phyloP scores from a whole-genome alignment of 2,113 vertebrate genomes.

The Elgaria multicarinata region DNA sequence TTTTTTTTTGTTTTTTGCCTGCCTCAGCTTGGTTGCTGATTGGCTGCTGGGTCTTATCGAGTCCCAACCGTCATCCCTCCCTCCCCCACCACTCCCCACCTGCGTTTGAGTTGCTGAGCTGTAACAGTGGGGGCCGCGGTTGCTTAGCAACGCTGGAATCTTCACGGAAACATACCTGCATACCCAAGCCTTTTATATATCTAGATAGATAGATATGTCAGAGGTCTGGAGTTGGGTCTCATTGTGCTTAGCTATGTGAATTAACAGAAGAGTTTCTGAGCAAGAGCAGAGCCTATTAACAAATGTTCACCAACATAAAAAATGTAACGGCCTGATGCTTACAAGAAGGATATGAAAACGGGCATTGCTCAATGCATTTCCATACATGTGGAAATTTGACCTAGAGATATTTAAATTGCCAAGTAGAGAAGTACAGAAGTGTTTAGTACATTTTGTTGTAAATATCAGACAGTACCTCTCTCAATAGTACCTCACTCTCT shows the following conservation, averaged over 20 bases:
- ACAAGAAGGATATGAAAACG: neutral
- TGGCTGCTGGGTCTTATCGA: too few relatives aligned
- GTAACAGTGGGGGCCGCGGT: too few relatives aligned
- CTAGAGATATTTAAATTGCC: neutral
- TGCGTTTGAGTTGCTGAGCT: too few relatives aligned
- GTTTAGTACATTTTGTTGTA: neutral
- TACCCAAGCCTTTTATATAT: too few relatives aligned
- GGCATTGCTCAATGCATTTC: neutral
- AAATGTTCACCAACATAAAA: neutral
- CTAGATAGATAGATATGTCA: too few relatives aligned
- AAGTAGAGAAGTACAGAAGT: neutral
- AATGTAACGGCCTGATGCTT: neutral
- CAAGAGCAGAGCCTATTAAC: neutral
- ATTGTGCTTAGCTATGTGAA: neutral
- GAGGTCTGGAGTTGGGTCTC: neutral
- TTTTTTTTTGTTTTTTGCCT: too few relatives aligned
- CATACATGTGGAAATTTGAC: neutral
- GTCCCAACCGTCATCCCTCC: too few relatives aligned
- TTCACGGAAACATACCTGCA: too few relatives aligned
- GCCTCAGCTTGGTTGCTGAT: too few relatives aligned
- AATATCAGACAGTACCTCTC: neutral
- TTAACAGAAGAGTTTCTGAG: neutral
- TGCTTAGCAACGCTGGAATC: too few relatives aligned
- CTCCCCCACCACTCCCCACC: too few relatives aligned
- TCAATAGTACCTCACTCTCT: neutral